Conservation (phyloP, 2,797 vertebrate genomes). For the Gadopsis bispinosus region DNA sequence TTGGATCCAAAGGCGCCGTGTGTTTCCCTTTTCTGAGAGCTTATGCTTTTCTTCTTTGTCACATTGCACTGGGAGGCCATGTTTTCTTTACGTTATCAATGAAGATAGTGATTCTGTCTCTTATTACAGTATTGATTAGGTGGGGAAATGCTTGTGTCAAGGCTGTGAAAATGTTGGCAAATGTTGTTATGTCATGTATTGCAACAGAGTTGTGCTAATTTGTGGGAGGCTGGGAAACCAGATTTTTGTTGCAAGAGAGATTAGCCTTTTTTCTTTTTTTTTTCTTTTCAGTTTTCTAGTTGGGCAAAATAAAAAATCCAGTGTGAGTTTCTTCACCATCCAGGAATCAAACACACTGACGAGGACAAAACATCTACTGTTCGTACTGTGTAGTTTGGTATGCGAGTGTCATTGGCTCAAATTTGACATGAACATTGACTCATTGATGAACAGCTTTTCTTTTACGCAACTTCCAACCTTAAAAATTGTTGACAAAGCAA, state of each 20-base stretch:
- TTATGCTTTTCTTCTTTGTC: not conserved
- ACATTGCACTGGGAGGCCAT: not conserved
- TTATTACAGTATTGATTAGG: not conserved
- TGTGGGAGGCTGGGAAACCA: slow-evolving; percentile 6
- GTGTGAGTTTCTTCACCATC: not conserved
- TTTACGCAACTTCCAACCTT: not conserved
- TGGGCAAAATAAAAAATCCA: no score
- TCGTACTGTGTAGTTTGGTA: not conserved
- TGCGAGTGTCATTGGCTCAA: not conserved
- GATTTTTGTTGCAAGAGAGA: slow-evolving; percentile 26
- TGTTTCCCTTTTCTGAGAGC: not conserved
- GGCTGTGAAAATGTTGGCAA: slow-evolving; percentile 20
- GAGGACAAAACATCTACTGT: not conserved
- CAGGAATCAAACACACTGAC: not conserved
- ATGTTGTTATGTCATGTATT: slow-evolving; percentile 10
- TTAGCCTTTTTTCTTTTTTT: not conserved
- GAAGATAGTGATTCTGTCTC: not conserved
- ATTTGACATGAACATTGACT: slow-evolving; percentile 19
- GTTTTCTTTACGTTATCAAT: not conserved
- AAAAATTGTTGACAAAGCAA: slow-evolving; percentile 25
- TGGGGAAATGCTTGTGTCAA: slow-evolving; percentile 22
- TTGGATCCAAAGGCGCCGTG: not conserved
- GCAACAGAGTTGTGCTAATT: slow-evolving; percentile 16
- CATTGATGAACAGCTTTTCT: not conserved
- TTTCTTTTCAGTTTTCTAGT: no score